Evolutionary conservation across 2,113 vertebrate genomes (phyloP), one percentile per base, ranked within the genome.

Genomic region (Bufo bufo): DNA sequence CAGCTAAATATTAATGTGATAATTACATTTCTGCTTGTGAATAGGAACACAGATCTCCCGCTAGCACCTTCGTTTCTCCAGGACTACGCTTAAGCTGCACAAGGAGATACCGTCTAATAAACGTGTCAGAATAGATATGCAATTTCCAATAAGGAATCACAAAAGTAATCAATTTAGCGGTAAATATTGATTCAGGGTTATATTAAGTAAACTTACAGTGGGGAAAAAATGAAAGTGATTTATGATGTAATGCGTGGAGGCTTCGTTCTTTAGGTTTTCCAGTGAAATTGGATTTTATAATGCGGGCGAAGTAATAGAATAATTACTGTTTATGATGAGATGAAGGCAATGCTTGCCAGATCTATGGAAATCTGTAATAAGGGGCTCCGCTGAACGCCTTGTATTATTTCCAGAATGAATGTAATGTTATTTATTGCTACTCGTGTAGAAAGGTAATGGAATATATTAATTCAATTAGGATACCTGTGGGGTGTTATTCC

Each of bases 91-190:
- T 77, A 54, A 86, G 79, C 58, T 63, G 9, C 43, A 12, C 45
- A 0, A 45, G 19, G 23, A 13, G 74, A 86, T 66, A 54, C 17
- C 52, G 50, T 78, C 19, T 50, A 52, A 86, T 77, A 79, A 80
- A 80, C 6, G 45, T 79, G 85, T 79, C 75, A 77, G 20, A 63
- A 54, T 69, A 86, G 56, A 14, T 54, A 43, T 10, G 75, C 77
- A 47, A 13, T 56, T 66, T 69, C 75, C 85, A 56, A 86, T 86
- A 79, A 69, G 50, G 49, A 58, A 61, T 79, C 61, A 80, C 20
- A 69, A 86, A 69, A 79, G 43, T 78, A 86, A 86, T 86, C 85
- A 86, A 86, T 86, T 79, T 86, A 80, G 75, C 20, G 75, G 85
- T 77, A 86, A 79, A 86, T 77, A 86, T 86, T 86, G 85, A 86